phyloP scores from a whole-genome alignment of 2,113 vertebrate genomes.

The Chlamydotis undulata region DNA sequence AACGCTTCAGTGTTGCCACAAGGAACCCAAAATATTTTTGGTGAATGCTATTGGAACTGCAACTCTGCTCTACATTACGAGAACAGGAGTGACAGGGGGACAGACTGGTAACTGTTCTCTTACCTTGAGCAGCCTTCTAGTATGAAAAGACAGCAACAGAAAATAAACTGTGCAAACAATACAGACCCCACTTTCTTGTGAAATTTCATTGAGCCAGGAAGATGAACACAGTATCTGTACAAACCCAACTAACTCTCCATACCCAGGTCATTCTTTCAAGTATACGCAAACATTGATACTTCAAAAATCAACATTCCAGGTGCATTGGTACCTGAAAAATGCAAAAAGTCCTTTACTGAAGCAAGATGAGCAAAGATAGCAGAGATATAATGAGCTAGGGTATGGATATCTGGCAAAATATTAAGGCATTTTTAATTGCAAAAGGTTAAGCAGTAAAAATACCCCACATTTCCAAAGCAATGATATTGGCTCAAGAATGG shows the following conservation, averaged over 20 bases:
- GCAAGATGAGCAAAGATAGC: not conserved
- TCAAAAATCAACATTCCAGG: not conserved
- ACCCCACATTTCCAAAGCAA: not conserved
- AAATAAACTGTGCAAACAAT: not conserved
- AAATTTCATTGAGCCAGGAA: not conserved
- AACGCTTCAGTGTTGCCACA: not conserved
- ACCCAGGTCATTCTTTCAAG: not conserved
- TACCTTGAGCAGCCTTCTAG: not conserved
- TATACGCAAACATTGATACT: not conserved
- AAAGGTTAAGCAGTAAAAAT: not conserved
- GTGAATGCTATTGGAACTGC: not conserved
- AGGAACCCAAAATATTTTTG: not conserved
- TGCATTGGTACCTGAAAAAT: not conserved
- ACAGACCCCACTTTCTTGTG: not conserved
- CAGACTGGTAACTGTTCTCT: not conserved
- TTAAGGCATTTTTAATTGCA: not conserved
- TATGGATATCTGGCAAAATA: not conserved
- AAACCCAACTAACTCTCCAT: not conserved
- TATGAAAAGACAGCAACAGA: not conserved
- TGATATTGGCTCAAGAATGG: not conserved
- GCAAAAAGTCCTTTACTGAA: not conserved
- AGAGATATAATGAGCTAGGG: not conserved
- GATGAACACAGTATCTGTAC: not conserved
- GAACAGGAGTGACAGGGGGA: not conserved
- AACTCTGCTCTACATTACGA: not conserved